Evolutionary conservation across 2,113 vertebrate species (phyloP), one percentile per base, ranked within the genome.

Genomic region (Odontesthes bonariensis): DNA sequence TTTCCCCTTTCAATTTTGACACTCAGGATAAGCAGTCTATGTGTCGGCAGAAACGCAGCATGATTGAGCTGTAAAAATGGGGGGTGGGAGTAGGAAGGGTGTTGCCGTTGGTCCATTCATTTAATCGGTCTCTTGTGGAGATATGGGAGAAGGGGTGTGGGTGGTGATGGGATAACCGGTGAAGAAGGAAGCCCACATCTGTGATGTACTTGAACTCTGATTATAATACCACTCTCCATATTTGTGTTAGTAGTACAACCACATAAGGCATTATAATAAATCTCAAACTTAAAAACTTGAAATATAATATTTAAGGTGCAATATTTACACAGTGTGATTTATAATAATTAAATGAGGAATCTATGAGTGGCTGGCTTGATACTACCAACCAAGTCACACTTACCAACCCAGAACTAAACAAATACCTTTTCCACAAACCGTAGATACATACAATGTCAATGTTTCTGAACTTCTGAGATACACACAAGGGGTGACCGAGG

Each of bases 51-150:
- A 96, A 96, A 97, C 94, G 95, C 96, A 95, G 95, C 96, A 96
- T 97, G 97, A 99, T 98, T 97, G 97, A 99, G 98, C 95, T 97
- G 96, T 98, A 97, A 97, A 90, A 97, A 96, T 94, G 95, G 95
- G 95, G 93, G 81, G 42, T 27, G 68, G 69, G 70, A 76, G 61
- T 75, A 63, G 65, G 59, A 19, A 72, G 67, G 75, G 69, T 71
- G 51, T 52, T 79, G 93, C 95, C 96, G 95, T 95, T 93, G 91
- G 92, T 77, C 85, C 71, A 32, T 85, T 89, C 83, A 94, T 96
- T 96, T 98, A 97, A 98, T 97, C 95, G 95, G 94, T 61, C 95
- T 96, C 96, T 27, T 96, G 96, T 97, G 96, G 96, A 97, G 97
- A 98, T 96, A 96, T 86, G 92, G 93, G 89, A 69, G 56, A 73